Evolutionary conservation across 2,113 vertebrate species (phyloP), one percentile per base, ranked within the genome.

Genomic region (Clarias magur): DNA sequence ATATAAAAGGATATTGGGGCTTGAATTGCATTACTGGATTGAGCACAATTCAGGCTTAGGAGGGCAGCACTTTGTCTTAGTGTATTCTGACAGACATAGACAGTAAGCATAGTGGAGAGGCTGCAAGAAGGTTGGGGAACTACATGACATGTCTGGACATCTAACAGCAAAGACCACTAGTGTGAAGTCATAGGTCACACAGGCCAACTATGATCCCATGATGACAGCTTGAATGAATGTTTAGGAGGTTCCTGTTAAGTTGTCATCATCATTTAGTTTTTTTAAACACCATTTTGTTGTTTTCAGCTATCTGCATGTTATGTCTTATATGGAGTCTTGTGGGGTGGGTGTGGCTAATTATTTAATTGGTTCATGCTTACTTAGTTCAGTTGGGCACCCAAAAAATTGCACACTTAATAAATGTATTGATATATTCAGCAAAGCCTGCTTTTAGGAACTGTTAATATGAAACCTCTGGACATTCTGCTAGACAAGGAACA

Each of bases 401-500:
- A 15, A 15, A 30, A 30, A 30, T 6, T 68, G 65, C 4, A 27
- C 12, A 68, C 8, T 63, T 10, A 23, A 25, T 9, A 65, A 27
- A 13, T n/a, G n/a, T 16, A 30, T 23, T 9, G 60, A 23, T 62
- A 25, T 15, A 48, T 8, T 8, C 7, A 48, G 48, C 48, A 27
- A 68, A 30, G 4, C n/a, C 4, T 68, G 65, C 2, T 68, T 13
- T 68, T 30, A 30, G n/a, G 62, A 63, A 63, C 62, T 25, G 27
- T 68, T 68, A 30, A 68, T 70, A 17, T 59, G 57, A 72, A 72
- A 38, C 0, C 0, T 72, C 68, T 38, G 15, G 25, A 19, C 3
- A 4, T 72, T 16, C 15, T 72, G 92, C 86, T 88, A 87, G 91
- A n/a, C n/a, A 19, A 4, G 5, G 12, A 25, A 38, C 13, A 72